Evolutionary conservation across 2,113 vertebrate genomes (phyloP).

Genomic region (Neofelis nebulosa): DNA sequence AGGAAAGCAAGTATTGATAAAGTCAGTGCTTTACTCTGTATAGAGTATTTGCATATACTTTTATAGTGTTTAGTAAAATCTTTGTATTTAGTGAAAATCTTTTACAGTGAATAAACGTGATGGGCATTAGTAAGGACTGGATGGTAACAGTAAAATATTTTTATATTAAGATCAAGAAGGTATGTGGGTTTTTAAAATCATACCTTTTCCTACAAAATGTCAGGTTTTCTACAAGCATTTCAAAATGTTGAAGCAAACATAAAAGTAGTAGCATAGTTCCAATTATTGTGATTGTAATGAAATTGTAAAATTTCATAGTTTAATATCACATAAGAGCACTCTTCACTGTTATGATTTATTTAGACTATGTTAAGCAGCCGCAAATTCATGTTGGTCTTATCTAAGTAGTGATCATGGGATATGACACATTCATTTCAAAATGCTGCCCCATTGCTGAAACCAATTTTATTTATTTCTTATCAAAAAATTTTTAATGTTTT

Average conservation of each 20-base stretch:
- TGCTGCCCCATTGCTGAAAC: neutral
- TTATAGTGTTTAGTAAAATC: too few species aligned
- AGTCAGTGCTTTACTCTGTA: neutral
- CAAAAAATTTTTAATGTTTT: too few species aligned
- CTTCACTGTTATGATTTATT: neutral
- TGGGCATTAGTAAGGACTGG: neutral
- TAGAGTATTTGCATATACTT: neutral
- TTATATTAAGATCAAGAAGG: neutral
- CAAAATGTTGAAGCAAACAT: constrained; percentile 40
- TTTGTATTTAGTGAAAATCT: constrained; percentile 5
- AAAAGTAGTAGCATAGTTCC: constrained; percentile 18
- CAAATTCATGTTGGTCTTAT: neutral
- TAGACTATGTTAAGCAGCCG: neutral
- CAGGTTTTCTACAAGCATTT: neutral
- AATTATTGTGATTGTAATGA: neutral
- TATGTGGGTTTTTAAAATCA: neutral
- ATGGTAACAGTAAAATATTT: constrained; percentile 3
- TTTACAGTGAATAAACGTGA: neutral
- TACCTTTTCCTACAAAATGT: neutral
- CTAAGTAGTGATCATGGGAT: neutral
- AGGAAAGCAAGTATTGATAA: constrained; percentile 4
- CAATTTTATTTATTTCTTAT: too few species aligned
- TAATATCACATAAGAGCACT: neutral
- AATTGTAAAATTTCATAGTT: neutral
- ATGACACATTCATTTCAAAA: constrained; percentile 23